These are phyloP conservation scores for Propsilocerus akamusi DNA, from an alignment of 1,140 invertebrate genomes.

Conservation along the genomic window DNA sequence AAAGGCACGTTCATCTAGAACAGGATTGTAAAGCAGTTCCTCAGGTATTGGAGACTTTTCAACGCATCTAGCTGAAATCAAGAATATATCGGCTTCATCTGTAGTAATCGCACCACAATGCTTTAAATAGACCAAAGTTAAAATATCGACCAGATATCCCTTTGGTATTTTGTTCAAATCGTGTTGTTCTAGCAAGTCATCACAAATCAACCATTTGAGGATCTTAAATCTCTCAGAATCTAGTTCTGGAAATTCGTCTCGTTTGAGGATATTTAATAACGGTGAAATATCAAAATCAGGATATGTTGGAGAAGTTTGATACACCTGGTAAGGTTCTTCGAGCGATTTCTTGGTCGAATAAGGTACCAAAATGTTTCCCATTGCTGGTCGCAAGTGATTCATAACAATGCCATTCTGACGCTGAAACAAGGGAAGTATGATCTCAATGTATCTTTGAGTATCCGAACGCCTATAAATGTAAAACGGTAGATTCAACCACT, in stretches of 20 bases:
- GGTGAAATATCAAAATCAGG: not conserved
- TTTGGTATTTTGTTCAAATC: not conserved
- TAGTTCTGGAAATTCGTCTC: not conserved
- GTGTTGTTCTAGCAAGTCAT: not conserved
- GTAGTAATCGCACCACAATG: not conserved
- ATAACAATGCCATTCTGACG: not conserved
- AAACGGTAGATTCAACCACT: no score
- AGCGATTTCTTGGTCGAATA: not conserved
- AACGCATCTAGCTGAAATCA: not conserved
- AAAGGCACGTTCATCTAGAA: no score
- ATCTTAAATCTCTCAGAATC: not conserved
- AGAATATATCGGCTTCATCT: not conserved
- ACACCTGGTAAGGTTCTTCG: not conserved
- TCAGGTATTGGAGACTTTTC: not conserved
- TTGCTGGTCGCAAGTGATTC: not conserved
- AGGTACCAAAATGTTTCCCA: not conserved
- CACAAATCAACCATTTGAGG: not conserved
- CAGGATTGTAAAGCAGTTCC: not conserved
- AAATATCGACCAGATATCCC: not conserved
- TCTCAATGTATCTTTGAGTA: no score
- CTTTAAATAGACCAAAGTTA: not conserved
- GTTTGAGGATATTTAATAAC: not conserved
- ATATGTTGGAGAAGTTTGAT: not conserved
- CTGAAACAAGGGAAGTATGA: no score
- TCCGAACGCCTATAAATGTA: no score